Evolutionary conservation across 2,888 invertebrate genomes (phyloP), one percentile per base, ranked within the genome.

Genomic region (Hypomecis punctinalis): DNA sequence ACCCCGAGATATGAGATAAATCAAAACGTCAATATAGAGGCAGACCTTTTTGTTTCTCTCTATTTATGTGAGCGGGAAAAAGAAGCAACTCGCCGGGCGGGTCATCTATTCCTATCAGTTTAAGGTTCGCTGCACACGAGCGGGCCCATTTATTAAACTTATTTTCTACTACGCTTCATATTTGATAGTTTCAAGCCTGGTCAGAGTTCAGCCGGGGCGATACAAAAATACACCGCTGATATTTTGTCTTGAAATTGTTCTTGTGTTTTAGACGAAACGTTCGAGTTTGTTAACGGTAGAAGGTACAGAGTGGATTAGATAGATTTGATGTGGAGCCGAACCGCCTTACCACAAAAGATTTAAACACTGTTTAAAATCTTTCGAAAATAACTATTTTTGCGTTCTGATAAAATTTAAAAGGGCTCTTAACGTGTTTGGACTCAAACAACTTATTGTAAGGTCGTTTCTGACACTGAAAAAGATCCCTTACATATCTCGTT

Each of bases 21-120:
- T 70, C 68, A 69, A 74, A 73, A 70, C 71, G 71, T 71, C 72
- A 71, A 75, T 72, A 74, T 79, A 73, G 73, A 76, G 69, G 68
- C 69, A 71, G 67, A 71, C 76, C 72, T 78, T 78, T 78, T 82
- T 83, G 83, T 81, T 85, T 80, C 78, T 76, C 74, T 79, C 79
- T 84, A 85, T 85, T 66, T 66, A 66, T 83, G 80, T 80, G 76
- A 72, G 72, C 70, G 76, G 79, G 77, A 77, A 80, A 79, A 77
- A 81, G 78, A 76, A 77, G 78, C 78, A 82, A 82, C 76, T 83
- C 79, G 80, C 78, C 79, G 77, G 76, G 61, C 52, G 71, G 81
- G 79, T 76, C 80, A 82, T 81, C 77, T 76, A 73, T 79, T 77
- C 75, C 78, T 76, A 83, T 83, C 81, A 76, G 73, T 78, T 70